Conservation (phyloP, 1,140 invertebrate genomes). For the Notospermus geniculatus region DNA sequence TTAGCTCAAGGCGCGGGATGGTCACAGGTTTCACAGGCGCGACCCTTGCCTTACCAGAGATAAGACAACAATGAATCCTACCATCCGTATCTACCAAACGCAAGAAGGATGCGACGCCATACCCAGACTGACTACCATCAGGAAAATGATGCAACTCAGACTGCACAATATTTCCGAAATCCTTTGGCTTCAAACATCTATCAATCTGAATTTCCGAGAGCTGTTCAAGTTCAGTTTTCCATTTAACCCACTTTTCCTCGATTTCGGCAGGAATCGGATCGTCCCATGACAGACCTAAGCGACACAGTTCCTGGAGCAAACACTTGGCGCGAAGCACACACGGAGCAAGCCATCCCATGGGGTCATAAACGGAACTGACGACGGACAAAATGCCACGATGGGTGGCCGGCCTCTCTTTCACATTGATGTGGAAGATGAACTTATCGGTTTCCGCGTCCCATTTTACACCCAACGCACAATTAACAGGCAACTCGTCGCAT, state of each 20-base stretch:
- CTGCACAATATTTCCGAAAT: slow-evolving; percentile 5
- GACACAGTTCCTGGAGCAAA: slow-evolving; percentile 9
- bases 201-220: background rate
- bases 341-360: slow-evolving; percentile 10
- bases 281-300: background rate
- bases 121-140: slow-evolving; percentile 23
- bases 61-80: slow-evolving; percentile 23
- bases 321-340: slow-evolving; percentile 5
- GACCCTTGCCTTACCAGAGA: slow-evolving; percentile 39
- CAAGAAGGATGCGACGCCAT: slow-evolving; percentile 24
- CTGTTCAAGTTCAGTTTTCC: background rate
- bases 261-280: background rate
- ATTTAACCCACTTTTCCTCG: background rate
- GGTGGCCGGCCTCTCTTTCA: slow-evolving; percentile 16
- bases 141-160: slow-evolving; percentile 23
- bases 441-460: slow-evolving; percentile 23
- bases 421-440: slow-evolving; percentile 20
- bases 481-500: slow-evolving; percentile 5
- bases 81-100: slow-evolving; percentile 12
- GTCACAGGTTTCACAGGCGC: slow-evolving; percentile 42
- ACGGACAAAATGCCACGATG: slow-evolving; percentile 1
- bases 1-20: slow-evolving; percentile 54
- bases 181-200: slow-evolving; percentile 9
- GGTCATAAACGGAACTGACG: slow-evolving; percentile 16
- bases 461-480: slow-evolving; percentile 15